phyloP scores from a whole-genome alignment of 2,888 invertebrate genomes.

The Mimas tiliae region DNA sequence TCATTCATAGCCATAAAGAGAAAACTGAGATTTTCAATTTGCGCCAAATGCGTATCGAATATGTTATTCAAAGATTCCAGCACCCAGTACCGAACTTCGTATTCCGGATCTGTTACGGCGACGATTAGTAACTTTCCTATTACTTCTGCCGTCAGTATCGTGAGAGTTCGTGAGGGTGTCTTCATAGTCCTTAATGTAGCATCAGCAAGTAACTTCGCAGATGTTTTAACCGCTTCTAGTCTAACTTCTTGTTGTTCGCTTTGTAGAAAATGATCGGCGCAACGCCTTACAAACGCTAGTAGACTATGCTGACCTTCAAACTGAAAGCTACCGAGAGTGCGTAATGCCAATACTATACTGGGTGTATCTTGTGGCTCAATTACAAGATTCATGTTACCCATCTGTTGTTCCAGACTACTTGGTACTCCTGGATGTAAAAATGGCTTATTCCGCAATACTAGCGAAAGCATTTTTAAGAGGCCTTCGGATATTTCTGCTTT shows the following conservation, averaged over 20 bases:
- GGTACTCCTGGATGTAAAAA: conserved; percentile 92
- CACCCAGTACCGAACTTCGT: conserved; percentile 97
- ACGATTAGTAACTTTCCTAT: conserved; percentile 95
- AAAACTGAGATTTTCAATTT: conserved; percentile 97
- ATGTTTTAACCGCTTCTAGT: conserved; percentile 97
- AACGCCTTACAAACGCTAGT: conserved; percentile 95
- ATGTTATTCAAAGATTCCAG: conserved; percentile 94
- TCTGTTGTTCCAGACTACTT: conserved; percentile 83
- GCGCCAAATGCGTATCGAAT: conserved; percentile 97
- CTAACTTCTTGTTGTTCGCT: conserved; percentile 95
- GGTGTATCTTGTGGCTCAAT: conserved; percentile 89
- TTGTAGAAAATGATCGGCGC: conserved; percentile 95
- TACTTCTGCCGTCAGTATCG: conserved; percentile 93
- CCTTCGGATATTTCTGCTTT: conserved; percentile 97
- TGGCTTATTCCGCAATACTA: conserved; percentile 95
- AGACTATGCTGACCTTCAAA: conserved; percentile 95
- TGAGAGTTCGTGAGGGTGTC: conserved; percentile 92
- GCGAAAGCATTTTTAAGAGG: conserved; percentile 94
- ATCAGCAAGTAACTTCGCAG: conserved; percentile 94
- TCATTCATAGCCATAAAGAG: conserved; percentile 98
- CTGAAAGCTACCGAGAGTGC: conserved; percentile 95
- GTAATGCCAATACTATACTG: conserved; percentile 95
- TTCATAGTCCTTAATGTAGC: conserved; percentile 87
- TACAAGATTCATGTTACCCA: conserved; percentile 71
- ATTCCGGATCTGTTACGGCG: conserved; percentile 97